Evolutionary conservation across 1,140 invertebrate species (phyloP), one percentile per base, ranked within the genome.

Genomic region (Aphelinus atriplicis): DNA sequence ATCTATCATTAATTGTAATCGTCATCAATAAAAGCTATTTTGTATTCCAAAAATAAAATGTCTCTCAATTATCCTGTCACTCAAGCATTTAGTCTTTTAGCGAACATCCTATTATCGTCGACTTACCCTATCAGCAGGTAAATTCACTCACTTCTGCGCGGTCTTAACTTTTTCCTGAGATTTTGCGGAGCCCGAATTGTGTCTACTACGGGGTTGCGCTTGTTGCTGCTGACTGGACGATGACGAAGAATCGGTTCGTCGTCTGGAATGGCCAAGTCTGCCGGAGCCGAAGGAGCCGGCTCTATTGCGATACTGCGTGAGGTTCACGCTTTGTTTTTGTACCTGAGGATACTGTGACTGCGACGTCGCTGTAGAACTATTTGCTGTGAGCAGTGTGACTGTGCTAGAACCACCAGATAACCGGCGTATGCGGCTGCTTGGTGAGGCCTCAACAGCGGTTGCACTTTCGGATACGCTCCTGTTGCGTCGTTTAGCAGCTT

Each of bases 391-490:
- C 64, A 86, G 71, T 66, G 85, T 82, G 1, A 84, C 82, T 5
- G 80, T 81, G 63, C 83, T 86, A 0, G 85, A 84, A 50, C 86
- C 86, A 42, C 87, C 87, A 0, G 86, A 88, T 1, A 88, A 62
- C 45, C 86, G 82, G 6, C 86, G 83, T 3, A 87, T 80, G 46
- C 87, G 80, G 56, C 81, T 83, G 7, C 76, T 81, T 1, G 81
- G 73, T 3, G 83, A 83, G 1, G 74, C 77, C 46, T 86, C 81
- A 2, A 71, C 81, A 26, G 80, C 84, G 10, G 84, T 85, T 0
- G 84, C 87, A 51, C 90, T 91, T 75, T 92, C 91, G 0, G 91
- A 92, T 1, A 91, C 88, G 68, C 90, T 91, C 65, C 91, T 88
- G 78, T 91, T 89, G n/a, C 91, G 86, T 57, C 88, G 85, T 47